Evolutionary conservation across 2,888 invertebrate genomes (phyloP).

Genomic region (Lasioglossum marginatum): DNA sequence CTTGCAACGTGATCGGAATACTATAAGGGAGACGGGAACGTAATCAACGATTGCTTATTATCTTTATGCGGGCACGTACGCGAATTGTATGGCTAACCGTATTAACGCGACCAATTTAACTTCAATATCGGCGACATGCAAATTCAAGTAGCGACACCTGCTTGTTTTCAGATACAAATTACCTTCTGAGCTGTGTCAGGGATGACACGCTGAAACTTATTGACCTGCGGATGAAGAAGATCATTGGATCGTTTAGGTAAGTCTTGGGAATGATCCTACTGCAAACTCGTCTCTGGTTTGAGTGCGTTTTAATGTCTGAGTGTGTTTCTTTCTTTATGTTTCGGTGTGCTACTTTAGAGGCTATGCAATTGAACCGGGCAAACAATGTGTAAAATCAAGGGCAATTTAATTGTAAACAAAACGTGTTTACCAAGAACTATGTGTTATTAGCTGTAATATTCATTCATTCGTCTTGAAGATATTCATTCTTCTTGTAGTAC

Average conservation of each 20-base stretch:
- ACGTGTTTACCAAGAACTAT: too few relatives aligned
- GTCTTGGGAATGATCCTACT: conserved; percentile 68
- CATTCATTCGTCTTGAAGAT: too few relatives aligned
- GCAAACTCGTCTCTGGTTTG: neutral
- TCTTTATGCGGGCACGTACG: conserved; percentile 38
- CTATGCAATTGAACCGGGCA: neutral
- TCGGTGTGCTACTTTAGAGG: neutral
- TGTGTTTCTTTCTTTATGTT: neutral
- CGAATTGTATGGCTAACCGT: conserved; percentile 38
- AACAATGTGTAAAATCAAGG: too few relatives aligned
- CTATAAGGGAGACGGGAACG: conserved; percentile 3
- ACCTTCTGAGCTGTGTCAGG: conserved; percentile 95
- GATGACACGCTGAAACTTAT: conserved; percentile 98
- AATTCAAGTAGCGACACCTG: conserved; percentile 50
- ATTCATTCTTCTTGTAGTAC: too few relatives aligned
- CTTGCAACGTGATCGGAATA: conserved; percentile 48
- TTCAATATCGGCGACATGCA: conserved; percentile 42
- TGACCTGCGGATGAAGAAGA: conserved; percentile 97
- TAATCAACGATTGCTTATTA: conserved; percentile 51
- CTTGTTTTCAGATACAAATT: conserved; percentile 92
- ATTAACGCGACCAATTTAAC: conserved; percentile 55
- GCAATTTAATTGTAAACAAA: too few relatives aligned
- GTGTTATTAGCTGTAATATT: too few relatives aligned
- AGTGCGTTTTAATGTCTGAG: neutral
- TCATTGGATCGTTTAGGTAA: conserved; percentile 95